These are phyloP conservation scores for Phlogophora meticulosa DNA, from an alignment of 2,888 invertebrate genomes.

Conservation along the genomic window DNA sequence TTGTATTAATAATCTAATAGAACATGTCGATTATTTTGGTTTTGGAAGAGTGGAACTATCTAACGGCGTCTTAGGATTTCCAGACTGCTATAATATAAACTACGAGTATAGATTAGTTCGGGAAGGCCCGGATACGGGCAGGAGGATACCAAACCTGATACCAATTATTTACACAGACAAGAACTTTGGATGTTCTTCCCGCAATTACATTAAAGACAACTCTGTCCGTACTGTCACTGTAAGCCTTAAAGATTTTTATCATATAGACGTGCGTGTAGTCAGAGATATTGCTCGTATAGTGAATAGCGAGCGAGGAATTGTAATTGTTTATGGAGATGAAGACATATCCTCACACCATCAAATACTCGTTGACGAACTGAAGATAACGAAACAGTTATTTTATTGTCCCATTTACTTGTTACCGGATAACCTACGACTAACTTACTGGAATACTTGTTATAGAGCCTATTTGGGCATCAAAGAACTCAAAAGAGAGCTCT, in stretches of 20 bases:
- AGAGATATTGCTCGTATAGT: conserved; percentile 39
- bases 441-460: neutral
- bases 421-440: conserved; percentile 15
- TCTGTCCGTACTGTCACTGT: conserved; percentile 35
- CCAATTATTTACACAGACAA: neutral
- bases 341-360: fast-evolving
- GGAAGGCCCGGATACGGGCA: neutral
- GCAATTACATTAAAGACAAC: conserved; percentile 32
- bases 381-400: conserved; percentile 23
- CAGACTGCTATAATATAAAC: conserved; percentile 30
- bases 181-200: neutral
- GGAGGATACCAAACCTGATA: conserved; percentile 44
- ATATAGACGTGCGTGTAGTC: fast-evolving
- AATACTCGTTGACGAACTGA: neutral
- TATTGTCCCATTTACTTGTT: conserved; percentile 35
- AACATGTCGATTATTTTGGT: conserved; percentile 38
- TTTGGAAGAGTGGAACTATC: neutral
- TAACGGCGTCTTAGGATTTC: conserved; percentile 4
- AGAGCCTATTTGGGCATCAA: conserved; percentile 20
- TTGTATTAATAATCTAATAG: conserved; percentile 23
- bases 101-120: fast-evolving
- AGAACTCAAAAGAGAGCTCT: conserved; percentile 27
- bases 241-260: too few species aligned
- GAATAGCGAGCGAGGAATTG: conserved; percentile 32
- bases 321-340: conserved; percentile 10